Percentiles rank a stretch among this genome's conserved stretches.
Conservation (phyloP, 1,140 invertebrate genomes). For the Hylaeus volcanicus region DNA sequence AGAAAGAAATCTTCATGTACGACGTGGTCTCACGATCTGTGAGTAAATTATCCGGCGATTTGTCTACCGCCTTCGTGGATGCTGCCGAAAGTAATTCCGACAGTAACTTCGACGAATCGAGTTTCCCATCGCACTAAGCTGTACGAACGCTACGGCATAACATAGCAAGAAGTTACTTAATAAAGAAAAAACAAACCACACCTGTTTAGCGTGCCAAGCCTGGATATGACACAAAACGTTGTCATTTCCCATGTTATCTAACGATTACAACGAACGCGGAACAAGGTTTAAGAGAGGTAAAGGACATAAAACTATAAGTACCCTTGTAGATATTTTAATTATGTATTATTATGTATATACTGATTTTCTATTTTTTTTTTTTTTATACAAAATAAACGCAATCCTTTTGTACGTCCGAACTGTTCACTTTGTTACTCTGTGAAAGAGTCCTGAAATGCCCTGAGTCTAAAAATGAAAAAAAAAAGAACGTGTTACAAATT, state of each 20-base stretch:
- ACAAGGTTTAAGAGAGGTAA: constrained; percentile 34
- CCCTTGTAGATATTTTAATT: constrained; percentile 74
- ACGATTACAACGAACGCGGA: constrained; percentile 23
- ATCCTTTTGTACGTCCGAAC: constrained; percentile 36
- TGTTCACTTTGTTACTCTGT: neutral
- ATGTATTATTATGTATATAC: constrained; percentile 78
- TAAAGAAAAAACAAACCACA: constrained; percentile 15
- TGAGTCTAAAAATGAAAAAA: too few relatives aligned
- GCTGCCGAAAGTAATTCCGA: constrained; percentile 91
- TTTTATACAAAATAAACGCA: constrained; percentile 74
- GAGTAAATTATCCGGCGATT: constrained; percentile 86
- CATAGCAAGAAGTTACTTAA: neutral
- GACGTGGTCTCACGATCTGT: constrained; percentile 85
- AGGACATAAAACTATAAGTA: constrained; percentile 53
- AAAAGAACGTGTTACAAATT: too few relatives aligned
- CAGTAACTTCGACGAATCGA: constrained; percentile 65
- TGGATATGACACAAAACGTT: constrained; percentile 11
- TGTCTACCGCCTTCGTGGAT: constrained; percentile 90
- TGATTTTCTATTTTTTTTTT: constrained; percentile 73
- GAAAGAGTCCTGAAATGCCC: too few relatives aligned
- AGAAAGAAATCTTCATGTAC: constrained; percentile 92
- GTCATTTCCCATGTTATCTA: constrained; percentile 34
- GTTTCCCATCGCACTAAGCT: constrained; percentile 32
- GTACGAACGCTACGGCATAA: neutral
- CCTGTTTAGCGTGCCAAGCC: constrained; percentile 30